phyloP scores from a whole-genome alignment of 2,113 vertebrate species.

The Lycaon pictus region DNA sequence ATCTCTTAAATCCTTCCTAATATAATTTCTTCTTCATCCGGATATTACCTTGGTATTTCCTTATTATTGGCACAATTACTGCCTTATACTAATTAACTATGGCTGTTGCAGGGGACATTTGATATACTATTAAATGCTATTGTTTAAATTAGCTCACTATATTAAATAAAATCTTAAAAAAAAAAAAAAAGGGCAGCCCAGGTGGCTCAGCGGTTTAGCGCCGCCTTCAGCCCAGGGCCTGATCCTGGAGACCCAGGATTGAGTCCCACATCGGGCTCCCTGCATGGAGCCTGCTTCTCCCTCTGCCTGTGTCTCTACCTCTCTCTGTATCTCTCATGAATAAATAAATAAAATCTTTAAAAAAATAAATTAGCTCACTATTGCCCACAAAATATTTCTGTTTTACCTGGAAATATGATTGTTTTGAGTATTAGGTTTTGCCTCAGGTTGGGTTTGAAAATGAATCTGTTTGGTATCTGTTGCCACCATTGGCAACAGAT shows the following conservation, averaged over 20 bases:
- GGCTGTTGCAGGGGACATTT: neutral
- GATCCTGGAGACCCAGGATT: no score
- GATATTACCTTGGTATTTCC: slow-evolving; percentile 28
- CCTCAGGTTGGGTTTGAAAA: neutral
- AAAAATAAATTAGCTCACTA: neutral
- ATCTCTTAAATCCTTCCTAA: neutral
- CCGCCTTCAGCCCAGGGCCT: no score
- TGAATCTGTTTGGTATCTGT: neutral
- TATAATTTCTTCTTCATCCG: slow-evolving; percentile 10
- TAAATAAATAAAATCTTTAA: no score
- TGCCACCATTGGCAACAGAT: neutral
- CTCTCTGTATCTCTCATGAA: no score
- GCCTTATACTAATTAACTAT: slow-evolving; percentile 36
- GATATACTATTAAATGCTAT: slow-evolving; percentile 10
- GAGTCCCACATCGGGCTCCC: no score
- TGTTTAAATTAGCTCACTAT: slow-evolving; percentile 28
- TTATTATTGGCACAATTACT: slow-evolving; percentile 9
- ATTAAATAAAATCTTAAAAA: no score
- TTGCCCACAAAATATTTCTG: neutral
- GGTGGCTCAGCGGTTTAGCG: no score
- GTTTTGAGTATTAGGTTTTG: slow-evolving; percentile 1
- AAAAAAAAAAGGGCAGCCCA: no score
- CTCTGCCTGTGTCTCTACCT: no score
- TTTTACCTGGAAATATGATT: neutral
- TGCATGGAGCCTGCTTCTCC: no score